A percentile compares a stretch with the other conserved stretches of the same genome.
phyloP scores from a whole-genome alignment of 2,113 vertebrate genomes.

The Ceyx cyanopectus region DNA sequence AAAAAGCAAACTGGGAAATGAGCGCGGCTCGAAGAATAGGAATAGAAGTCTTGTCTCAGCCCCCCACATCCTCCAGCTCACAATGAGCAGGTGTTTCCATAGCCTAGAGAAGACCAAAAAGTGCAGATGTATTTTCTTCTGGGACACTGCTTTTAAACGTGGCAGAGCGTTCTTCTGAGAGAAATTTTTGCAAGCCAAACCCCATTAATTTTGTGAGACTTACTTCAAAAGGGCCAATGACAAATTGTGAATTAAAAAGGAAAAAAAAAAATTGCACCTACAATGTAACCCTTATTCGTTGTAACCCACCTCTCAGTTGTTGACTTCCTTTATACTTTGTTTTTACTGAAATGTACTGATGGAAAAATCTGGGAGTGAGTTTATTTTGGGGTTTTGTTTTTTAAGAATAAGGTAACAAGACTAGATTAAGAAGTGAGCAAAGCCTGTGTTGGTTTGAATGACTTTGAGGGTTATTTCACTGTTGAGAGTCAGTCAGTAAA shows the following conservation, averaged over 20 bases:
- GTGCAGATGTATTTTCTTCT: not conserved
- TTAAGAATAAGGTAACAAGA: not conserved
- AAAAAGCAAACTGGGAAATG: not conserved
- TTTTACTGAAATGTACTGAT: constrained; percentile 57
- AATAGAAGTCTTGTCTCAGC: not conserved
- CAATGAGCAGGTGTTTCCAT: not conserved
- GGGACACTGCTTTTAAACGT: constrained; percentile 22
- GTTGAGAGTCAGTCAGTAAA: not conserved
- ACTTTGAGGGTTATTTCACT: constrained; percentile 45
- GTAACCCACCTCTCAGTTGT: not conserved
- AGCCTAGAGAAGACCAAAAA: not conserved
- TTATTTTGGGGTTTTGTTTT: constrained; percentile 14
- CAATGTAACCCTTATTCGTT: constrained; percentile 6
- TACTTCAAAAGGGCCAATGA: constrained; percentile 57
- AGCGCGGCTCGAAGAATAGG: not conserved
- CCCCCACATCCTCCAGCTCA: not conserved
- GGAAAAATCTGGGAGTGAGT: constrained; percentile 63
- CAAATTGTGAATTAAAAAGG: constrained; percentile 48
- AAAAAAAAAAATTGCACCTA: not conserved
- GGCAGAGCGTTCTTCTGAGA: not conserved
- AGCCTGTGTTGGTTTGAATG: constrained; percentile 30
- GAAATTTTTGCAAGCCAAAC: not conserved
- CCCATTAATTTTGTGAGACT: not conserved
- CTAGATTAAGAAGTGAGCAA: not conserved
- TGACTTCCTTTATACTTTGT: constrained; percentile 32